Conservation (phyloP, 2,113 vertebrate genomes). For the Bos indicus region DNA sequence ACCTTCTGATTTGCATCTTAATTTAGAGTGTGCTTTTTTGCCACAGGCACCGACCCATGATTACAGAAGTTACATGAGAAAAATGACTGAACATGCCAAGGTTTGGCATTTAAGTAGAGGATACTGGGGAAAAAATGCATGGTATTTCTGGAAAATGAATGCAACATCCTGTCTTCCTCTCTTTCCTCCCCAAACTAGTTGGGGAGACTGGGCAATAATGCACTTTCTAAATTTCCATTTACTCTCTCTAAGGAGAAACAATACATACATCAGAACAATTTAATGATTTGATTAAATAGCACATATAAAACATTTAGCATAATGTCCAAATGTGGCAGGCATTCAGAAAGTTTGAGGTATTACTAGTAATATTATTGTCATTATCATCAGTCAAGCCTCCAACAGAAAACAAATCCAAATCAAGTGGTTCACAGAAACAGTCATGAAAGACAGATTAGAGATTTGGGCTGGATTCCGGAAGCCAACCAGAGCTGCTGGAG, state of each 20-base stretch:
- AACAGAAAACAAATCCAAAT: not conserved
- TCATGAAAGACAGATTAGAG: not conserved
- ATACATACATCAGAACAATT: not conserved
- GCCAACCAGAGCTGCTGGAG: not conserved
- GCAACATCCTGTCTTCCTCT: not conserved
- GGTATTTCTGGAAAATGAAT: not conserved
- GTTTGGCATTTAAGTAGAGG: not conserved
- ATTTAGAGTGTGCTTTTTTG: not conserved
- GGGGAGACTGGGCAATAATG: not conserved
- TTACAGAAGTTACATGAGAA: not conserved
- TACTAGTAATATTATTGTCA: not conserved
- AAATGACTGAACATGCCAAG: not conserved
- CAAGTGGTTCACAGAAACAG: not conserved
- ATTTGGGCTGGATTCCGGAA: not conserved
- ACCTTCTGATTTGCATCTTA: not conserved
- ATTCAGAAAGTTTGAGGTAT: not conserved
- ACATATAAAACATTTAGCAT: not conserved
- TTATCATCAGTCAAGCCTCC: not conserved
- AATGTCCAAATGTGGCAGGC: not conserved
- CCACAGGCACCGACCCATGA: not conserved
- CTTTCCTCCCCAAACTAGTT: not conserved
- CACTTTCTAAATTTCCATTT: not conserved
- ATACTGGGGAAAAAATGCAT: not conserved
- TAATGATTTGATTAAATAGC: not conserved
- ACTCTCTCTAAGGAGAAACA: not conserved